phyloP scores from a whole-genome alignment of 1,140 invertebrate genomes.

The Drosophila micromelanica region DNA sequence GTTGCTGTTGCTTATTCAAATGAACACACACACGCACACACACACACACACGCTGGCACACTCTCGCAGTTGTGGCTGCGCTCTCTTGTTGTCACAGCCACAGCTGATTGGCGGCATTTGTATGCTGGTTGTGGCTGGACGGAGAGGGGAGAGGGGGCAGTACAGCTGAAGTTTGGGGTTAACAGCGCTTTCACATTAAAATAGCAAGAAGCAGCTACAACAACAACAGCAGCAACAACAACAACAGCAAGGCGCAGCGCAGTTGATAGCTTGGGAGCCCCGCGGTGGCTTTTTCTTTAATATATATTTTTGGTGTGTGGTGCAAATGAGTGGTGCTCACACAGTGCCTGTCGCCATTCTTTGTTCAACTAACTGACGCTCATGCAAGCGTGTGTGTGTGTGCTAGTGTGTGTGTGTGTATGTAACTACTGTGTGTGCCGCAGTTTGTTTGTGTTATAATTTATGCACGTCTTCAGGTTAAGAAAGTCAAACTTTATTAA shows the following conservation, averaged over 20 bases:
- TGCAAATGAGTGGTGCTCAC: constrained; percentile 70
- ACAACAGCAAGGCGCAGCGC: constrained; percentile 18
- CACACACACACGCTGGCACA: constrained; percentile 22
- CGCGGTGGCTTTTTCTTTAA: constrained; percentile 68
- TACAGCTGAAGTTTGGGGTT: constrained; percentile 56
- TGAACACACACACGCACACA: constrained; percentile 52
- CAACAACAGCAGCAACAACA: constrained; percentile 45
- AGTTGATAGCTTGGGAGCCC: constrained; percentile 33
- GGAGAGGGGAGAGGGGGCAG: neutral
- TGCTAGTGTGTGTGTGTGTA: constrained; percentile 30
- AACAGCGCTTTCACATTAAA: constrained; percentile 82
- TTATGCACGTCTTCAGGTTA: constrained; percentile 80
- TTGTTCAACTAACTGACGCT: constrained; percentile 46
- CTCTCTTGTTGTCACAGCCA: constrained; percentile 60
- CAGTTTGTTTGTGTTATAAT: constrained; percentile 67
- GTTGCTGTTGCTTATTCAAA: constrained; percentile 72
- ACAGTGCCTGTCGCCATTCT: constrained; percentile 68
- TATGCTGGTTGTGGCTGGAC: constrained; percentile 27
- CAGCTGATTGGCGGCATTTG: constrained; percentile 77
- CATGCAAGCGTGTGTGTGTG: constrained; percentile 7
- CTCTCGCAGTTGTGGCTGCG: constrained; percentile 26
- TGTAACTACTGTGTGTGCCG: constrained; percentile 16
- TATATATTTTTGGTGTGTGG: constrained; percentile 59
- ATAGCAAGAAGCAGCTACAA: constrained; percentile 75
- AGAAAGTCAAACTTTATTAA: constrained; percentile 73